Evolutionary conservation across 2,888 invertebrate species (phyloP).

Genomic region (Acanthosepion esculentum): DNA sequence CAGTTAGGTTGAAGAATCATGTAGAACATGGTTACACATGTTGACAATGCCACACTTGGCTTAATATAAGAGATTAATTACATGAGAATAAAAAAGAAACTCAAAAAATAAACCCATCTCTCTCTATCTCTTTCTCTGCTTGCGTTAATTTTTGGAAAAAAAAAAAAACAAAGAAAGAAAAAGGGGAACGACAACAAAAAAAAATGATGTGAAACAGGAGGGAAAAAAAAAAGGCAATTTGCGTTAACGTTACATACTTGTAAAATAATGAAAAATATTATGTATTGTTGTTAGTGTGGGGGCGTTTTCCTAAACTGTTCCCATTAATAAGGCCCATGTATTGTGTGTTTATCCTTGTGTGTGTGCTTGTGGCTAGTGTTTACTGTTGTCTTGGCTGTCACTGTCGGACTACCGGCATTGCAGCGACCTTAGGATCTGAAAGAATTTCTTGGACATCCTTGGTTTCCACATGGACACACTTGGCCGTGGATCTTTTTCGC

Average conservation of each 20-base stretch:
- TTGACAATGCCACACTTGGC: neutral
- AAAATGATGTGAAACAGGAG: neutral
- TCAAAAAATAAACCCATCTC: neutral
- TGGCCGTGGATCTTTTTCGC: constrained; percentile 38
- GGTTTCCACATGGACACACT: constrained; percentile 45
- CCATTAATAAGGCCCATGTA: neutral
- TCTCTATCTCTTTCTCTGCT: neutral
- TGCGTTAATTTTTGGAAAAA: neutral
- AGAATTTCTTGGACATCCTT: constrained; percentile 34
- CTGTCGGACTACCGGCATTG: neutral
- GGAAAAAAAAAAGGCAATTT: neutral
- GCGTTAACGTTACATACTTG: neutral
- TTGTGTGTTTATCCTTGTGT: neutral
- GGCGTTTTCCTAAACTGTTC: neutral
- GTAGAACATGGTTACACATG: neutral
- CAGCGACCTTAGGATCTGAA: neutral
- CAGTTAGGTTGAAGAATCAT: neutral
- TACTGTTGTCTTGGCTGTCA: neutral
- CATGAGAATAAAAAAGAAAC: neutral
- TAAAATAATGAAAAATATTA: neutral
- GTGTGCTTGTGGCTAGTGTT: neutral
- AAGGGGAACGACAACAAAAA: neutral
- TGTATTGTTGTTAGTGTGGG: neutral
- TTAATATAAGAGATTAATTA: neutral
- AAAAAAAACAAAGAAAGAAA: neutral